These are phyloP conservation scores for Urocyon cinereoargenteus DNA, from an alignment of 2,797 vertebrate genomes.

Conservation along the genomic window DNA sequence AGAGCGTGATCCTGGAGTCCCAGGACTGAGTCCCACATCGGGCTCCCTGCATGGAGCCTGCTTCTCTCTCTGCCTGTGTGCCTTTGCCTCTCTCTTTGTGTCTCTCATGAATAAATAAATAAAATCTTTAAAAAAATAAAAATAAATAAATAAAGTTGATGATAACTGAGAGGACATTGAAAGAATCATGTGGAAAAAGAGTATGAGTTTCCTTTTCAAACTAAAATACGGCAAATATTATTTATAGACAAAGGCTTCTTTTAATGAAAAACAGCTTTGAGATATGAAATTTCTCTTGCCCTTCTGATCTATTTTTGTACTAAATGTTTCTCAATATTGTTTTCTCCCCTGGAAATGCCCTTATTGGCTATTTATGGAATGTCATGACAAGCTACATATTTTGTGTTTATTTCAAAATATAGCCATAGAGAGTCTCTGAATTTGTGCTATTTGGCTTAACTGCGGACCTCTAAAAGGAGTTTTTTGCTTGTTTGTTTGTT, in stretches of 20 bases:
- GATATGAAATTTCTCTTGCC: not conserved
- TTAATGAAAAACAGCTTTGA: constrained; percentile 38
- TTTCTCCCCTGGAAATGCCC: not conserved
- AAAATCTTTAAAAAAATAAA: too few species aligned
- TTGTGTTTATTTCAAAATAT: not conserved
- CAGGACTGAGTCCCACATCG: too few species aligned
- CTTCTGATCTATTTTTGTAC: not conserved
- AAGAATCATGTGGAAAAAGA: not conserved
- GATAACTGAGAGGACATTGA: not conserved
- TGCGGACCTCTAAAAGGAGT: not conserved
- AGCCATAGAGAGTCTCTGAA: not conserved
- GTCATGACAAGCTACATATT: not conserved
- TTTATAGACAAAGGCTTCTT: not conserved
- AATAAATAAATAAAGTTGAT: not conserved
- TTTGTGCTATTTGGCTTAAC: not conserved
- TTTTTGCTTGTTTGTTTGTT: not conserved
- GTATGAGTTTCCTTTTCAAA: not conserved
- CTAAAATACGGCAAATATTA: constrained; percentile 19
- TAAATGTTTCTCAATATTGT: not conserved
- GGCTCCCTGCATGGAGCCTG: too few species aligned
- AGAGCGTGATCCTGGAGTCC: too few species aligned
- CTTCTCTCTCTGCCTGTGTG: too few species aligned
- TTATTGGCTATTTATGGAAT: not conserved
- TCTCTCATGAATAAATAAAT: too few species aligned
- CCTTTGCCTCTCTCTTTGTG: too few species aligned